Evolutionary conservation across 2,113 vertebrate species (phyloP), one percentile per base, ranked within the genome.

Genomic region (Terrapene triunguis): DNA sequence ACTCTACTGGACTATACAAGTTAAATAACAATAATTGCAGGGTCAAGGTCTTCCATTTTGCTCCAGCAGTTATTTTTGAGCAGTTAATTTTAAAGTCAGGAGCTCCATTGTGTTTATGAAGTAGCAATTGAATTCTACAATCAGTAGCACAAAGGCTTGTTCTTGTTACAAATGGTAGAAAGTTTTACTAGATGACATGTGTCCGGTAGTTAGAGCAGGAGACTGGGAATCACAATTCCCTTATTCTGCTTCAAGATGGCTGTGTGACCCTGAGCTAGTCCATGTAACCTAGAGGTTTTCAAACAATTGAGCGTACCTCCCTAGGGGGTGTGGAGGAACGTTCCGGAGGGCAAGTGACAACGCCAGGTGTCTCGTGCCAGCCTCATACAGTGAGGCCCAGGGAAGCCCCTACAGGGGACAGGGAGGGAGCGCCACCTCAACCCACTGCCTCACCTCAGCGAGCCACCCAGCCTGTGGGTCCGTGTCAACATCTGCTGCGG

Each of bases 31-130:
- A 72, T 86, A 69, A 42, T 88, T 0, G 8, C 84, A 96, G 95
- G 51, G 79, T 42, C 8, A 3, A 50, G 78, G 44, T 5, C 38
- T 21, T 86, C 89, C 88, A 88, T 85, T 81, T 32, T 88, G 78
- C 9, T 47, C 92, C 85, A 81, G 85, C 88, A 12, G 51, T 97
- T 86, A 88, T 89, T 88, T 88, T 82, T 48, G 89, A n/a, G 3
- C 83, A 32, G 93, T 55, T 38, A 27, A 92, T 94, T 91, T 87
- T 85, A 53, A 81, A 79, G 85, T 89, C 47, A 24, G 53, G 92
- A 80, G 80, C 88, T 79, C 88, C 81, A 88, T 88, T 74, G 54
- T 93, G 85, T 85, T 86, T 80, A 38, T 38, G 74, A 89, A 84
- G 84, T 35, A 92, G 14, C 90, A 54, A 17, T 92, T 95, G 79